Evolutionary conservation across 64 coral and sea anemone species (phyloP).

Genomic region (Exaiptasia diaphana): DNA sequence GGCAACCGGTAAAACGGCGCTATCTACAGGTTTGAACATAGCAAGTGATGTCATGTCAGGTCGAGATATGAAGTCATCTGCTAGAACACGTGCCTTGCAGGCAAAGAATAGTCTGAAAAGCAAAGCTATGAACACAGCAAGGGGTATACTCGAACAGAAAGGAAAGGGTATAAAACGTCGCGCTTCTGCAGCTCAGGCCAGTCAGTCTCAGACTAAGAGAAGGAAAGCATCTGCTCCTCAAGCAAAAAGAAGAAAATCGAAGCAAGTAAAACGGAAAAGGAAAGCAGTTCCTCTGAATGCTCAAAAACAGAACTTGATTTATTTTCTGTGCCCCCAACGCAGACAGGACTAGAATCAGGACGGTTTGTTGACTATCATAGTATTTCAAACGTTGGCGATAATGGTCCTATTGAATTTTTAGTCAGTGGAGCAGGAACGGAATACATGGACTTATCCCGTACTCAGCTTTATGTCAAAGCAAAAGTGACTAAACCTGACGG

Average conservation of each 20-base stretch:
- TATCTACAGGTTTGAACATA: not conserved
- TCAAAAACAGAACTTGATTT: slow-evolving; percentile 18
- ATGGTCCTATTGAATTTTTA: not conserved
- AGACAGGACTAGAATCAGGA: not conserved
- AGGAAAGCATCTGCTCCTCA: not conserved
- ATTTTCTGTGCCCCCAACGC: not conserved
- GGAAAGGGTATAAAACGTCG: slow-evolving; percentile 7
- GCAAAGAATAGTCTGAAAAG: not conserved
- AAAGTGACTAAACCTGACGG: slow-evolving; percentile 17
- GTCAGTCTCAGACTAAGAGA: not conserved
- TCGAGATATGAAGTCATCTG: not conserved
- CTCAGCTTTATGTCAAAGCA: slow-evolving; percentile 6
- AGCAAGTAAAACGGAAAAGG: not conserved
- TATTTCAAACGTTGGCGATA: not conserved
- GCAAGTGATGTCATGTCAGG: not conserved
- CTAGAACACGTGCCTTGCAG: not conserved
- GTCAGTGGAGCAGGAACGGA: not conserved
- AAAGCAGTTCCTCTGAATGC: not conserved
- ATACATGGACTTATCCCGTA: not conserved
- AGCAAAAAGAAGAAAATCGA: not conserved
- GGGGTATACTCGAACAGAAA: not conserved
- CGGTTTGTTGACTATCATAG: slow-evolving; percentile 10
- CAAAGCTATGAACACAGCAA: not conserved
- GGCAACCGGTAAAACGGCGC: not conserved
- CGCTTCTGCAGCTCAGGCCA: not conserved